phyloP scores from a whole-genome alignment of 2,113 vertebrate genomes.

The zebrafish (Danio rerio) region GRCz12tu NC_133181.1:44322501-44323000 shows the following conservation, averaged over 20 bases:
- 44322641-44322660: neutral
- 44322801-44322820: neutral
- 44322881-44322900: neutral
- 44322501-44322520: no score
- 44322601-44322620: neutral
- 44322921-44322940: neutral
- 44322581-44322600: neutral
- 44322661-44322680: no score
- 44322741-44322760: neutral
- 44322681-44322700: neutral
- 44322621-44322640: neutral
- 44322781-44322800: conserved; percentile 1
- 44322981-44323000: neutral
- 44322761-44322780: neutral
- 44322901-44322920: no score
- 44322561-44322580: no score
- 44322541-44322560: no score
- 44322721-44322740: neutral
- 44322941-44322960: neutral
- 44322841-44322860: conserved; percentile 2
- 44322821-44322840: neutral
- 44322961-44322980: neutral
- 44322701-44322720: neutral
- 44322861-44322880: neutral
- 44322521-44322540: no score